Percentiles rank a stretch among this genome's conserved stretches.
These are phyloP conservation scores for Erythrocercus mccallii DNA, from an alignment of 2,113 vertebrate species.

Conservation along the genomic window DNA sequence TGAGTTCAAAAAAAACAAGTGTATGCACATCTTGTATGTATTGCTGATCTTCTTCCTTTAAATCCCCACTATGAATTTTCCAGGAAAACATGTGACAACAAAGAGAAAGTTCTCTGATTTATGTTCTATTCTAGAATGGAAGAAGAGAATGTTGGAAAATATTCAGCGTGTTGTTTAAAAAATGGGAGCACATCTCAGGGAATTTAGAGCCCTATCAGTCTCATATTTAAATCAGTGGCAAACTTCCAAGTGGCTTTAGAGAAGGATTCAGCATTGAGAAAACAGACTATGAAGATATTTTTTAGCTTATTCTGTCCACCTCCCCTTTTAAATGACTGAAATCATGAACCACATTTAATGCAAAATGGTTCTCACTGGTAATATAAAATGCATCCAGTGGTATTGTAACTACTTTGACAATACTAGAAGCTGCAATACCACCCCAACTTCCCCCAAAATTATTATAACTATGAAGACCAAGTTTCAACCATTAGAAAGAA, in stretches of 20 bases:
- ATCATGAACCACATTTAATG: neutral
- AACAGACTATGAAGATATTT: neutral
- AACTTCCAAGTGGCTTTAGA: neutral
- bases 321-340: neutral
- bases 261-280: neutral
- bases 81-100: constrained; percentile 15
- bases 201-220: neutral
- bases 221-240: neutral
- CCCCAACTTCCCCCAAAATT: neutral
- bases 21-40: neutral
- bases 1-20: neutral
- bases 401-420: neutral
- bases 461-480: neutral
- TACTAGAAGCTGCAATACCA: neutral
- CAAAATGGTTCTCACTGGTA: neutral
- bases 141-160: constrained; percentile 11
- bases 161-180: neutral
- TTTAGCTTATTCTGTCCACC: neutral
- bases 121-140: neutral
- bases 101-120: constrained; percentile 26
- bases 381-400: neutral
- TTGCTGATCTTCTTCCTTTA: constrained; percentile 28
- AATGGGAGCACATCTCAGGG: neutral
- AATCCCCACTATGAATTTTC: constrained; percentile 25
- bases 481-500: neutral